Evolutionary conservation across 2,888 invertebrate genomes (phyloP).

Genomic region (Myopa tessellatipennis): DNA sequence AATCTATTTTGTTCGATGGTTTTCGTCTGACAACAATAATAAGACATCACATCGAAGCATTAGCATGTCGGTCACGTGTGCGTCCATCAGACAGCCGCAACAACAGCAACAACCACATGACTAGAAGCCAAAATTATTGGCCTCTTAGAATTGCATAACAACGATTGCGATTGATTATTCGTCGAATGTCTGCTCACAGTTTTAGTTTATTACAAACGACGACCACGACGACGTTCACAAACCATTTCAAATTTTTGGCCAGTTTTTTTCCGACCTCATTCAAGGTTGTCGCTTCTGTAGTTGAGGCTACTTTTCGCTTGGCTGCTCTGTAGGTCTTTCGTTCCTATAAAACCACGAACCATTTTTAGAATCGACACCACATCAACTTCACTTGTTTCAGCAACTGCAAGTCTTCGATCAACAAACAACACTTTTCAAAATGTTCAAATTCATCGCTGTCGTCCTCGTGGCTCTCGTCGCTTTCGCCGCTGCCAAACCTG

Average conservation of each 20-base stretch:
- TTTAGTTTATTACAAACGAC: conserved; percentile 5
- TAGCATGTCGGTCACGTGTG: neutral
- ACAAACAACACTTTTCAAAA: conserved; percentile 42
- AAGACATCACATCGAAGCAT: neutral
- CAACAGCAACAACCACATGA: conserved; percentile 9
- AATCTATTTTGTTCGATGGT: conserved; percentile 49
- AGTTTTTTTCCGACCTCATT: conserved; percentile 5
- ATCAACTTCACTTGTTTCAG: conserved; percentile 54
- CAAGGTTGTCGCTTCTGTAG: neutral
- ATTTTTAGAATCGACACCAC: conserved; percentile 48
- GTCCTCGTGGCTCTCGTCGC: conserved; percentile 60
- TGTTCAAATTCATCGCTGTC: conserved; percentile 53
- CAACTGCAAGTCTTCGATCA: conserved; percentile 43
- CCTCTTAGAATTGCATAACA: conserved; percentile 33
- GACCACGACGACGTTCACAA: no score
- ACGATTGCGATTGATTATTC: conserved; percentile 28
- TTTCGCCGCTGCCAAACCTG: conserved; percentile 62
- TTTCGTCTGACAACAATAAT: conserved; percentile 25
- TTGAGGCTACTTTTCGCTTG: conserved; percentile 5
- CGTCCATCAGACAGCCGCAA: neutral
- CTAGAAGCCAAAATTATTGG: conserved; percentile 10
- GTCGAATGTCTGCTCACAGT: conserved; percentile 16
- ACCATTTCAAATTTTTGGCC: neutral
- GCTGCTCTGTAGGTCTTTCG: neutral
- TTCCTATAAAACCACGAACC: conserved; percentile 53